These are phyloP conservation scores for Laspeyria flexula DNA, from an alignment of 2,888 invertebrate species.

Conservation along the genomic window DNA sequence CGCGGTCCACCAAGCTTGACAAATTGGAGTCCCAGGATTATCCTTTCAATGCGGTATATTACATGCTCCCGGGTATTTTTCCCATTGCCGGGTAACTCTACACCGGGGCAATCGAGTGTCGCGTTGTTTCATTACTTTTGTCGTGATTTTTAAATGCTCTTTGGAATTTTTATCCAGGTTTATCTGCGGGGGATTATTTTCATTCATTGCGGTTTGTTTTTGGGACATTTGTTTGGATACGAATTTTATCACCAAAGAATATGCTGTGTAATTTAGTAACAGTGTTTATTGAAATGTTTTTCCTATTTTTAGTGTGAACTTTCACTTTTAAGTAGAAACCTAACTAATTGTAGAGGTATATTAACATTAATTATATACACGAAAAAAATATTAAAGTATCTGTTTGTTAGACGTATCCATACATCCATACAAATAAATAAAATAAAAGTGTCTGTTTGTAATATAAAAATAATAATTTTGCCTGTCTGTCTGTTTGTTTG, in stretches of 20 bases:
- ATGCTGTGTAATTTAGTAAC: background rate
- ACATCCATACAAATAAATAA: too few species aligned
- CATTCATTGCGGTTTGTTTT: constrained; percentile 24
- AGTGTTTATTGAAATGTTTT: too few species aligned
- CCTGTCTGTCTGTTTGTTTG: too few species aligned
- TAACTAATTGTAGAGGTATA: too few species aligned
- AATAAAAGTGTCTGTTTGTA: too few species aligned
- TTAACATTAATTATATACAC: too few species aligned
- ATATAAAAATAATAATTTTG: too few species aligned
- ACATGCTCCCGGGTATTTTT: constrained; percentile 36
- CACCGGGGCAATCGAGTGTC: constrained; percentile 31
- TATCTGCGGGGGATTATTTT: constrained; percentile 31
- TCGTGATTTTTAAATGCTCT: constrained; percentile 38
- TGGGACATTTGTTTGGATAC: constrained; percentile 22
- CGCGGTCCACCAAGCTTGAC: constrained; percentile 59
- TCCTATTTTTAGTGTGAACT: too few species aligned
- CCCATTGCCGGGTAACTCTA: constrained; percentile 34
- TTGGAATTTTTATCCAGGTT: constrained; percentile 19
- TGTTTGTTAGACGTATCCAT: too few species aligned
- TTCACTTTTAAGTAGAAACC: too few species aligned
- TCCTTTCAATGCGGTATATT: constrained; percentile 57
- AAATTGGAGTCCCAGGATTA: constrained; percentile 72
- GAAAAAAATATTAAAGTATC: too few species aligned
- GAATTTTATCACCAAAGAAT: constrained; percentile 1
- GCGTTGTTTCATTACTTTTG: constrained; percentile 37